Evolutionary conservation across 2,113 vertebrate species (phyloP).

Genomic region (Nothobranchius furzeri): DNA sequence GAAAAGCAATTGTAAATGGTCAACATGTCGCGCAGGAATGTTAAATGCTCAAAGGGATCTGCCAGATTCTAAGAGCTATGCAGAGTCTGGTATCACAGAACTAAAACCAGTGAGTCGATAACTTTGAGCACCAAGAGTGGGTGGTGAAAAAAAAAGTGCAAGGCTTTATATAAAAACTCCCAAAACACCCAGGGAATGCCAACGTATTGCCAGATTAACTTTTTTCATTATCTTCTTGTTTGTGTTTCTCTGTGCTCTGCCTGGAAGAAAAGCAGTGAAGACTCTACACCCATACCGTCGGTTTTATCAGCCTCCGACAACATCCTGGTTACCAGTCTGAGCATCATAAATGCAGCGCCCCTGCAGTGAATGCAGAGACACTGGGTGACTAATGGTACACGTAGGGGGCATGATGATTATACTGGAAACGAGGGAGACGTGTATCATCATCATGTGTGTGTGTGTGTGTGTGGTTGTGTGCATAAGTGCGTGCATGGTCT

Average conservation of each 20-base stretch:
- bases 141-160: conserved; percentile 47
- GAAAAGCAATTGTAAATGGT: background rate
- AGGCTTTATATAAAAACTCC: conserved; percentile 64
- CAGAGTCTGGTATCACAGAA: conserved; percentile 17
- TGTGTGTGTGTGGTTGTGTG: conserved; percentile 11
- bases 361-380: conserved; percentile 63
- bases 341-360: conserved; percentile 67
- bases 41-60: conserved; percentile 9
- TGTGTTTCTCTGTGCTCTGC: conserved; percentile 57
- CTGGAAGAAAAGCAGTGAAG: conserved; percentile 54
- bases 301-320: conserved; percentile 48
- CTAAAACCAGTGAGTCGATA: conserved; percentile 46
- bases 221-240: conserved; percentile 75
- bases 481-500: background rate
- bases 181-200: conserved; percentile 61
- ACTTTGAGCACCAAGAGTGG: conserved; percentile 58
- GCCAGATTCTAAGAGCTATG: conserved; percentile 12
- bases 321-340: conserved; percentile 48
- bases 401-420: conserved; percentile 54
- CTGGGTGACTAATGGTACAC: conserved; percentile 71
- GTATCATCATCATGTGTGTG: no score
- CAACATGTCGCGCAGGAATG: background rate
- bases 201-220: conserved; percentile 72
- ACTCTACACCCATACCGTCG: conserved; percentile 50
- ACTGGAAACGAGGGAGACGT: conserved; percentile 40